A percentile compares a stretch with the other conserved stretches of the same genome.
phyloP scores from a whole-genome alignment of 2,113 vertebrate genomes.

The Chamaetylas fuelleborni region DNA sequence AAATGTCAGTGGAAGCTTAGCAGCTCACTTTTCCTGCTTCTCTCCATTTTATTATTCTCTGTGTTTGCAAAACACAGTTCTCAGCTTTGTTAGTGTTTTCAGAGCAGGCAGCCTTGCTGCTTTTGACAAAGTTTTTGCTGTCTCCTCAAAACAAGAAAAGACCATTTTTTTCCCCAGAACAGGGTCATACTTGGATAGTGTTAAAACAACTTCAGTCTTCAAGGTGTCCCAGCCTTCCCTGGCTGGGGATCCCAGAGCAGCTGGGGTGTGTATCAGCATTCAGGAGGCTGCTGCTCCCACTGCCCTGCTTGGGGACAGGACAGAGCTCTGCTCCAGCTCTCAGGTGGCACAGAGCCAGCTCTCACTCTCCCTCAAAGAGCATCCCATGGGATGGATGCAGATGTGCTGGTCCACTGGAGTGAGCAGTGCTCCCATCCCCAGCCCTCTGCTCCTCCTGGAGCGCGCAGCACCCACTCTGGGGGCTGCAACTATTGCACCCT shows the following conservation, averaged over 20 bases:
- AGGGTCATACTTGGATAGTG: background rate
- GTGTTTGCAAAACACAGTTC: conserved; percentile 29
- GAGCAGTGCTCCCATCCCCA: background rate
- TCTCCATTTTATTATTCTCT: background rate
- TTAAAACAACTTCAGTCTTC: background rate
- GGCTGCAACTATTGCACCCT: background rate
- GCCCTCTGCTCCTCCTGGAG: background rate
- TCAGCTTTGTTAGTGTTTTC: background rate
- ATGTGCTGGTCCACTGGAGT: background rate
- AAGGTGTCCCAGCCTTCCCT: background rate
- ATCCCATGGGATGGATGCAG: background rate
- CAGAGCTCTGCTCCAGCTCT: background rate
- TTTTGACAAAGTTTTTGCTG: background rate
- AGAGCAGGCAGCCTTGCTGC: background rate
- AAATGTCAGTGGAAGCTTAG: conserved; percentile 69
- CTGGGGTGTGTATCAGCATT: background rate
- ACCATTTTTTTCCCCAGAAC: background rate
- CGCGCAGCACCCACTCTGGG: rapidly evolving
- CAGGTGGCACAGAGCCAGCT: background rate
- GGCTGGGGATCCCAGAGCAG: background rate
- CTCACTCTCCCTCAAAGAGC: background rate
- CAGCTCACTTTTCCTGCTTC: conserved; percentile 29
- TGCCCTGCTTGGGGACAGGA: background rate
- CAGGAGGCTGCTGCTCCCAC: background rate
- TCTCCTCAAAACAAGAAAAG: background rate